These are phyloP conservation scores for Labeo catla DNA, from an alignment of 2,113 vertebrate species.

Conservation along the genomic window DNA sequence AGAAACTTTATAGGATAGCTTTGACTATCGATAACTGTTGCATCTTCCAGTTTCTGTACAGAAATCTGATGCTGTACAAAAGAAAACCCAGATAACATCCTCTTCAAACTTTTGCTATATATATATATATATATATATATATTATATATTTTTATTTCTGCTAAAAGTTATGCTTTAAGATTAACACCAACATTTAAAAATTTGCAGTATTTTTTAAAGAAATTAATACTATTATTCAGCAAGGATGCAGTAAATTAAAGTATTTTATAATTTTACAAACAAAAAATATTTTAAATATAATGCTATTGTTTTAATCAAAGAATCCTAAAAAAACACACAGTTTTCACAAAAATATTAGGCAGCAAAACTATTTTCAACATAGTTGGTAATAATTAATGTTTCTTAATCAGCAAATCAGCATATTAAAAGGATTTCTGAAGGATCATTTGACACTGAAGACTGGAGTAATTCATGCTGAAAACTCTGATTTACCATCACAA, in stretches of 20 bases:
- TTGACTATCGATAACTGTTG: not conserved
- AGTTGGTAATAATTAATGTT: not conserved
- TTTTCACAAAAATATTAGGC: not conserved
- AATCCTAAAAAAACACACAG: not conserved
- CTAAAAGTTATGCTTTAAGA: not conserved
- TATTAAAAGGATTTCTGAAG: not conserved
- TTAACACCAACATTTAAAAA: not conserved
- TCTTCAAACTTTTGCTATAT: not conserved
- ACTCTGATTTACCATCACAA: too few species aligned
- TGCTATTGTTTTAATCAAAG: not conserved
- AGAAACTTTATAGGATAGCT: conserved; percentile 43
- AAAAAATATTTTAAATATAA: not conserved
- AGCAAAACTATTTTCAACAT: not conserved
- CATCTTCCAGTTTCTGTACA: not conserved
- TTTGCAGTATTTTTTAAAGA: not conserved
- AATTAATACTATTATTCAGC: not conserved
- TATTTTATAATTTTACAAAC: not conserved
- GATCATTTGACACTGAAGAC: not conserved
- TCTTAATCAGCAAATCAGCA: not conserved
- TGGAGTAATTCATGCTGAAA: not conserved
- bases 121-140: not conserved
- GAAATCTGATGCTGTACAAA: not conserved
- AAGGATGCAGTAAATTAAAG: not conserved
- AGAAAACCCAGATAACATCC: not conserved
- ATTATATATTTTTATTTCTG: not conserved